Percentiles rank a stretch among this genome's conserved stretches.
These are phyloP conservation scores for Therioaphis trifolii DNA, from an alignment of 2,888 invertebrate species.

Conservation along the genomic window DNA sequence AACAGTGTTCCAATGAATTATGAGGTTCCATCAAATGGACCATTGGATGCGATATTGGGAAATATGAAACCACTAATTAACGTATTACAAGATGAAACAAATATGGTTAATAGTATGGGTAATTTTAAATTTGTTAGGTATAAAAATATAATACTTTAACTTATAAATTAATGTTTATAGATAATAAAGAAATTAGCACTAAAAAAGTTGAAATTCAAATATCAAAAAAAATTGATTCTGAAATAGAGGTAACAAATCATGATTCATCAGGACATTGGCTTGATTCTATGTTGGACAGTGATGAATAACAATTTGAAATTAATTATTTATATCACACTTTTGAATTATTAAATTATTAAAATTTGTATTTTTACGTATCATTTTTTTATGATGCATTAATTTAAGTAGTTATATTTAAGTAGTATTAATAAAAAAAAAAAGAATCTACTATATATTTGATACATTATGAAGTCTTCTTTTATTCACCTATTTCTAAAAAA, in stretches of 20 bases:
- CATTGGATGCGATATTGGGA: constrained; percentile 42
- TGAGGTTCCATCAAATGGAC: neutral
- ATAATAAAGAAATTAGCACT: neutral
- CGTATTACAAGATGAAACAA: constrained; percentile 37
- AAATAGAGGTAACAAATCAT: constrained; percentile 4
- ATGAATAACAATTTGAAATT: constrained; percentile 8
- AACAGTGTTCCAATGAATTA: neutral
- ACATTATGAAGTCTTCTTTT: too few species aligned
- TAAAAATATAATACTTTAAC: neutral
- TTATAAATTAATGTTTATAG: neutral
- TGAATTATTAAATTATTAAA: too few species aligned
- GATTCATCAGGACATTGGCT: constrained; percentile 53
- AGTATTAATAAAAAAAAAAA: too few species aligned
- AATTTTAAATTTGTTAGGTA: neutral
- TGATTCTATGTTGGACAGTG: constrained; percentile 57
- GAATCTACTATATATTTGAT: too few species aligned
- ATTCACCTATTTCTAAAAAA: too few species aligned
- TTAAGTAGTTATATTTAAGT: too few species aligned
- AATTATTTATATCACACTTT: too few species aligned
- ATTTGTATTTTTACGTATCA: too few species aligned
- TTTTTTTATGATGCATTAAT: too few species aligned
- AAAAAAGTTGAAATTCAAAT: constrained; percentile 7
- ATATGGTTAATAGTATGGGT: constrained; percentile 8
- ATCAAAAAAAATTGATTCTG: neutral
- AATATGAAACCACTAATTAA: constrained; percentile 45